A percentile compares a stretch with the other conserved stretches of the same genome.
phyloP scores from a whole-genome alignment of 2,113 vertebrate species.

The western clawed frog (Xenopus tropicalis) region DNA sequence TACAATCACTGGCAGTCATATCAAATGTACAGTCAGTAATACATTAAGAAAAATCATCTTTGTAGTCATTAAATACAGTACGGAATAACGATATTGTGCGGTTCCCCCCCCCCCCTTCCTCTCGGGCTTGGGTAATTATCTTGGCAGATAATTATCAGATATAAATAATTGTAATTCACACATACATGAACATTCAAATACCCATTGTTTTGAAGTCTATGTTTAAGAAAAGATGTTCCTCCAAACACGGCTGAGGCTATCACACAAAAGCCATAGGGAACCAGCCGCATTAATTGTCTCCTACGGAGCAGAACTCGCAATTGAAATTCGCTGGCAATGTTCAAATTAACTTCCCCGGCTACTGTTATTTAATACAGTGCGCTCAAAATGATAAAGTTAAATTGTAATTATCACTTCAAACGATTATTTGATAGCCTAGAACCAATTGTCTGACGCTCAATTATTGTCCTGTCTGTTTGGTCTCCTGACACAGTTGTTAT shows the following conservation, averaged over 20 bases:
- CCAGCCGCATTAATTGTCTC: constrained; percentile 11
- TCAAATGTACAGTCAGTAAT: neutral
- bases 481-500: neutral
- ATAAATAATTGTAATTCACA: constrained; percentile 31
- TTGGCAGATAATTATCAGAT: constrained; percentile 39
- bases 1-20: neutral
- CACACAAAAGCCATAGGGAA: constrained; percentile 24
- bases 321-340: neutral
- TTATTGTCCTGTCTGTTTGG: neutral
- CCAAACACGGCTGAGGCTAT: constrained; percentile 12
- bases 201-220: constrained; percentile 25
- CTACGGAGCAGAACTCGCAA: neutral
- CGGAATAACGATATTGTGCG: constrained; percentile 2
- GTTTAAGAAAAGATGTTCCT: constrained; percentile 19
- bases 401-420: neutral
- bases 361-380: neutral
- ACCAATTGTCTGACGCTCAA: neutral
- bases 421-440: neutral
- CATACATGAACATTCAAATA: constrained; percentile 27
- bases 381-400: neutral
- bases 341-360: neutral
- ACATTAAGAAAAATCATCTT: constrained; percentile 32
- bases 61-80: constrained; percentile 18
- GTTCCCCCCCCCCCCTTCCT: neutral
- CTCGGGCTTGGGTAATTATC: constrained; percentile 33